phyloP scores from a whole-genome alignment of 2,113 vertebrate genomes.

The Vulpes vulpes region DNA sequence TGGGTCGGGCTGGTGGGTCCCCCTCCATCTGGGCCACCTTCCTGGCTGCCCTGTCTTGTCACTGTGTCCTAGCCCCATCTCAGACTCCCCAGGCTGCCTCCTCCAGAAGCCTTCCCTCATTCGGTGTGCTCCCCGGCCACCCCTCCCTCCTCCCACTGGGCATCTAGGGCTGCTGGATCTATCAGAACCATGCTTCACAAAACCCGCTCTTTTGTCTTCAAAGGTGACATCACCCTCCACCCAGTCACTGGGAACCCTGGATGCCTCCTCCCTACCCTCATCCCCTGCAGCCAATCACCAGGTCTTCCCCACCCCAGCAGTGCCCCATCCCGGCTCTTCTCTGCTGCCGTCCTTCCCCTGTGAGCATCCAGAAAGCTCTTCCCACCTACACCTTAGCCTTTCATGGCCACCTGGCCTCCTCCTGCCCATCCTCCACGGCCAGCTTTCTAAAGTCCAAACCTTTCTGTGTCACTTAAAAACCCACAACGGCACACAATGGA shows the following conservation, averaged over 20 bases:
- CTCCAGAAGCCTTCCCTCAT: background rate
- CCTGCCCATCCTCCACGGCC: background rate
- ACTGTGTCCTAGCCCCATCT: background rate
- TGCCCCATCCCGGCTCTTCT: background rate
- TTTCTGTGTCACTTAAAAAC: background rate
- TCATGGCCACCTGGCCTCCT: slow-evolving; percentile 27
- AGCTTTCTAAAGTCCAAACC: background rate
- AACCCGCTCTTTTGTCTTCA: background rate
- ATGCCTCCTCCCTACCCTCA: background rate
- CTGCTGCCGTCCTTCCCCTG: background rate
- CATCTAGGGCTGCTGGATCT: background rate
- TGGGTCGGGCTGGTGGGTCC: background rate
- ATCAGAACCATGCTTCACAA: background rate
- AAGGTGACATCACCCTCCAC: background rate
- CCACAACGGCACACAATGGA: background rate
- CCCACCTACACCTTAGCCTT: background rate
- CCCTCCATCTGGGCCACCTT: slow-evolving; percentile 68
- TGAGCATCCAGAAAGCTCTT: slow-evolving; percentile 22
- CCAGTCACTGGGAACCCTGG: background rate
- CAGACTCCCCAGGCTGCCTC: background rate
- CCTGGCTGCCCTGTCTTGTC: background rate
- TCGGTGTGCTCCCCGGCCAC: background rate
- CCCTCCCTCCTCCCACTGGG: background rate
- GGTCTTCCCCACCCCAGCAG: slow-evolving; percentile 11
- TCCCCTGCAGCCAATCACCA: slow-evolving; percentile 10